Conservation (phyloP, 1,140 invertebrate genomes). For the Mycetomoellerius zeteki region DNA sequence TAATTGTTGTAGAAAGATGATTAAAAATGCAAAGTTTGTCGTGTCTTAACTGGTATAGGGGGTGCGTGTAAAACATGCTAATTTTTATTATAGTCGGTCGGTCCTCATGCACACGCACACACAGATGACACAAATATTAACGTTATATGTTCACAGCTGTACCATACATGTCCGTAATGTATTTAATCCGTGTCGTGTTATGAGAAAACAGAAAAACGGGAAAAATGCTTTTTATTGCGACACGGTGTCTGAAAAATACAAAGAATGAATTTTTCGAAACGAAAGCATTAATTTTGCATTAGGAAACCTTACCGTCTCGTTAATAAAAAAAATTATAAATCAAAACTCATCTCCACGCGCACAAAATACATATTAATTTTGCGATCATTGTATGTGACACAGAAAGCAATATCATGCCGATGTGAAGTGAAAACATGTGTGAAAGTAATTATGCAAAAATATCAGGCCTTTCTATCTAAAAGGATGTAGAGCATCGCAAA, state of each 20-base stretch:
- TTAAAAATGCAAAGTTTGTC: background rate
- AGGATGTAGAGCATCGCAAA: background rate
- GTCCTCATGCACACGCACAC: background rate
- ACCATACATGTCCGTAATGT: background rate
- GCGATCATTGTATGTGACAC: background rate
- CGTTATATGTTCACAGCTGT: conserved; percentile 19
- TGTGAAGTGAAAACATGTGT: conserved; percentile 15
- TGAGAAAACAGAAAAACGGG: background rate
- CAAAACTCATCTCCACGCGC: background rate
- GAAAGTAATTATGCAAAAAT: conserved; percentile 56
- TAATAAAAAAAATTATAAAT: background rate
- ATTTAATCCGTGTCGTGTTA: conserved; percentile 17
- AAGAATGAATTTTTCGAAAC: conserved; percentile 17
- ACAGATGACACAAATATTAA: conserved; percentile 21
- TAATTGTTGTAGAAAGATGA: background rate
- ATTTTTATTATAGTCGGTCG: conserved; percentile 8
- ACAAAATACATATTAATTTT: background rate
- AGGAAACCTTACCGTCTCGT: conserved; percentile 9
- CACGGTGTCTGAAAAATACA: background rate
- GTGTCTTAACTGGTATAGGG: background rate
- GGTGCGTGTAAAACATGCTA: background rate
- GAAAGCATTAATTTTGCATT: conserved; percentile 8
- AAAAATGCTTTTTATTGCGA: background rate
- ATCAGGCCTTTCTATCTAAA: conserved; percentile 6
- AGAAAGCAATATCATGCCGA: background rate